These are phyloP conservation scores for Orussus abietinus DNA, from an alignment of 1,140 invertebrate genomes.

Conservation along the genomic window DNA sequence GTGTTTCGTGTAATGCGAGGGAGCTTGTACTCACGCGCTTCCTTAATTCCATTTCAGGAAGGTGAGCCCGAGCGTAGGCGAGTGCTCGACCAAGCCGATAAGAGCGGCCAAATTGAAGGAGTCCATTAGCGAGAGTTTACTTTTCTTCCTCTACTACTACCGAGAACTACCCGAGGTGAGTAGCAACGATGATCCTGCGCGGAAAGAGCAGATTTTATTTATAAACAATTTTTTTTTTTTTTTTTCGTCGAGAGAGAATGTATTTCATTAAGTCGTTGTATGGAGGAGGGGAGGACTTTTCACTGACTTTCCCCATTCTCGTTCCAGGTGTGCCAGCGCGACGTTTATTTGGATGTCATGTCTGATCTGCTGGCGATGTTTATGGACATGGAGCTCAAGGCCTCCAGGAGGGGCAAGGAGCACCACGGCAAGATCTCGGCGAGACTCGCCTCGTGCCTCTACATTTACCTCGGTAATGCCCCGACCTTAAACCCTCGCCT, in stretches of 20 bases:
- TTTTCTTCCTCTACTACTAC: conserved; percentile 49
- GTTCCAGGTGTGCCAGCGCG: conserved; percentile 41
- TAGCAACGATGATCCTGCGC: too few relatives aligned
- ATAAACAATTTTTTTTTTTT: conserved; percentile 2
- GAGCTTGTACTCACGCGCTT: too few relatives aligned
- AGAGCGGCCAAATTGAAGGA: conserved; percentile 47
- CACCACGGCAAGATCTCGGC: conserved; percentile 44
- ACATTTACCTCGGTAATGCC: conserved; percentile 51
- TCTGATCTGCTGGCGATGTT: conserved; percentile 51
- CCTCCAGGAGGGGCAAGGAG: conserved; percentile 44
- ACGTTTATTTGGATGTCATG: conserved; percentile 49
- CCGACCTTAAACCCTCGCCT: too few relatives aligned
- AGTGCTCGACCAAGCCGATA: conserved; percentile 45
- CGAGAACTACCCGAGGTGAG: conserved; percentile 46
- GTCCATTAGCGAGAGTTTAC: conserved; percentile 47
- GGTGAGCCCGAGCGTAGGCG: conserved; percentile 37
- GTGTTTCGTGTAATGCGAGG: too few relatives aligned
- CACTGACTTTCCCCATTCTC: too few relatives aligned
- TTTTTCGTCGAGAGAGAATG: conserved; percentile 1
- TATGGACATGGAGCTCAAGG: conserved; percentile 52
- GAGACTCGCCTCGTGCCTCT: conserved; percentile 47
- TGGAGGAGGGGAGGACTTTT: too few relatives aligned
- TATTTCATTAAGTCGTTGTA: too few relatives aligned
- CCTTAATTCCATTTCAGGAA: conserved; percentile 45
- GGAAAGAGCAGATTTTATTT: conserved; percentile 4